A percentile compares a stretch with the other conserved stretches of the same genome.
phyloP scores from a whole-genome alignment of 2,113 vertebrate genomes.

The Myotis brandtii region DNA sequence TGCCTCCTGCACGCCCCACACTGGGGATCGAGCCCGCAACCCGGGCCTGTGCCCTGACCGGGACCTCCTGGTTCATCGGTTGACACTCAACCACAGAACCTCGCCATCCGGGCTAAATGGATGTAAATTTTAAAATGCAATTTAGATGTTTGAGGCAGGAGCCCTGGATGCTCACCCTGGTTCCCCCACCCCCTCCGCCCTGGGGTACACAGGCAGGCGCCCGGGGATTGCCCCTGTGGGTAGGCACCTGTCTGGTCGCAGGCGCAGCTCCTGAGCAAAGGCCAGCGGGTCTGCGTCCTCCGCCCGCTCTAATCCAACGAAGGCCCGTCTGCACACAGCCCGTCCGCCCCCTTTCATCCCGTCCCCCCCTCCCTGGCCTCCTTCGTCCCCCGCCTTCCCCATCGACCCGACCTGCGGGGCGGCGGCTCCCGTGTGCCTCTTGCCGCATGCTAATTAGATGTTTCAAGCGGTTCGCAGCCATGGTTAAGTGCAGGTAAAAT shows the following conservation, averaged over 20 bases:
- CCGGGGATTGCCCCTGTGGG: neutral
- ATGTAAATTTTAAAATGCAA: neutral
- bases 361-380: no score
- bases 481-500: conserved; percentile 88
- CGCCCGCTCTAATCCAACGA: neutral
- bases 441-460: conserved; percentile 86
- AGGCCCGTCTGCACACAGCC: neutral
- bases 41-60: no score
- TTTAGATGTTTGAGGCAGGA: neutral
- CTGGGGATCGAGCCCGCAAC: no score
- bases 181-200: accelerated
- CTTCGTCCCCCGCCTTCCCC: neutral
- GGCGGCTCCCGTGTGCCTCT: conserved; percentile 65
- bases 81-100: no score
- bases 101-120: neutral
- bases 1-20: no score
- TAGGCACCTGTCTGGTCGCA: neutral
- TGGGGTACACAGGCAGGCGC: accelerated
- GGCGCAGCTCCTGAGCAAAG: neutral
- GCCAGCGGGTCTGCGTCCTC: neutral
- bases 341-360: neutral
- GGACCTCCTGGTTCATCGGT: no score
- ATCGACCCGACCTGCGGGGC: conserved; percentile 55
- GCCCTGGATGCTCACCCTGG: neutral
- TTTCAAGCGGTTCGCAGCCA: conserved; percentile 82